Conservation (phyloP, 2,888 invertebrate genomes). For the Tachina grossa region DNA sequence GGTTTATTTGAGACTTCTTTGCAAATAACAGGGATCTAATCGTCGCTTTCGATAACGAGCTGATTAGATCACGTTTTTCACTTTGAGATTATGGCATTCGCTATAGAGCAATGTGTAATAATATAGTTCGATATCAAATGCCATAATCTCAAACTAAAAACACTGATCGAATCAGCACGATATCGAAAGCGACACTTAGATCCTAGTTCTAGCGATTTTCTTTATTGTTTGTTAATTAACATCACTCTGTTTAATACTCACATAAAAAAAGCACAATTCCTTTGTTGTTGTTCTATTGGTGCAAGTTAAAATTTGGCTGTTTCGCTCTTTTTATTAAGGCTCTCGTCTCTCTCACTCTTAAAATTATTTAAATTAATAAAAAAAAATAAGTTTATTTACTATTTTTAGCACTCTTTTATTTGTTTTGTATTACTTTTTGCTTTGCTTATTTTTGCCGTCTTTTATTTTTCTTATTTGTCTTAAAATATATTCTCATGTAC, state of each 20-base stretch:
- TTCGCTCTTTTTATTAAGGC: conserved; percentile 23
- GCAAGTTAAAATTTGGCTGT: not conserved
- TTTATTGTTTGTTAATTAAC: not conserved
- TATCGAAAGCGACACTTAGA: no score
- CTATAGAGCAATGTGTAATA: no score
- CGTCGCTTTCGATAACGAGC: no score
- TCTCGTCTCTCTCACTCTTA: not conserved
- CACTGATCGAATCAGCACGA: no score
- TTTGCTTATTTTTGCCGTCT: conserved; percentile 8
- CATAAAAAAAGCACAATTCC: conserved; percentile 24
- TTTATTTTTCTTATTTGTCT: conserved; percentile 26
- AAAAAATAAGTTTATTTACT: not conserved
- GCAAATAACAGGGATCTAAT: no score
- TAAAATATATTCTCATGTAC: not conserved
- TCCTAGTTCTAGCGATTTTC: not conserved
- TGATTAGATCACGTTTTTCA: no score
- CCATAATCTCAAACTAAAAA: no score
- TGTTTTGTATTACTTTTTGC: conserved; percentile 31
- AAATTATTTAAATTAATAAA: not conserved
- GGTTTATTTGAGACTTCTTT: no score
- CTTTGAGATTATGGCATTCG: no score
- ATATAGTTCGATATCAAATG: no score
- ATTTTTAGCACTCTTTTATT: conserved; percentile 37
- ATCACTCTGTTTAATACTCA: conserved; percentile 30
- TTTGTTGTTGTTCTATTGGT: conserved; percentile 31